Evolutionary conservation across 92 coral and sea anemone species (phyloP).

Genomic region (Palythoa grandiflora): DNA sequence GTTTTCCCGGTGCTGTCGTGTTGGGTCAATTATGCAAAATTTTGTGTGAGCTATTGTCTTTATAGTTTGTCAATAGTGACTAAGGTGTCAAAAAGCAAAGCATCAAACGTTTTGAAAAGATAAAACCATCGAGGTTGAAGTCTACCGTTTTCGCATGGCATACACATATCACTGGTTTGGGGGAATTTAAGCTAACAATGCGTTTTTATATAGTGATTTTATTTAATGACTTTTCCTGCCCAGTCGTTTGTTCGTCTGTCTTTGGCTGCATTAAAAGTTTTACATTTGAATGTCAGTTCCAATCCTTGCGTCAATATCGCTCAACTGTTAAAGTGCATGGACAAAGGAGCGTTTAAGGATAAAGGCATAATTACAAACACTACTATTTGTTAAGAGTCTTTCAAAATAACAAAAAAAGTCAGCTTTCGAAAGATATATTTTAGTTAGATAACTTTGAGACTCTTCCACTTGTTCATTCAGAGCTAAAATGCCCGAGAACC

Average conservation of each 20-base stretch:
- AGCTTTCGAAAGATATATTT: neutral
- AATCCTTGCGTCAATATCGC: constrained; percentile 30
- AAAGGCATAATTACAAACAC: neutral
- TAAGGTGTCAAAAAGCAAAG: constrained; percentile 25
- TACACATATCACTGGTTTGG: neutral
- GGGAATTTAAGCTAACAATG: neutral
- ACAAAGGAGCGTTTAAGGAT: neutral
- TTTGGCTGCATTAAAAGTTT: constrained; percentile 5
- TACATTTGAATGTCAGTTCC: constrained; percentile 23
- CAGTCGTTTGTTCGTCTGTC: neutral
- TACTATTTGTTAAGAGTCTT: constrained; percentile 9
- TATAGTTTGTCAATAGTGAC: constrained; percentile 7
- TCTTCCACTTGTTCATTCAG: no score
- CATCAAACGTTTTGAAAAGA: constrained; percentile 8
- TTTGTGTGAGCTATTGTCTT: constrained; percentile 62
- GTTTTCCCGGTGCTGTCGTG: neutral
- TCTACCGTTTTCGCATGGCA: neutral
- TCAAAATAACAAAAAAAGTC: neutral
- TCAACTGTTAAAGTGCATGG: neutral
- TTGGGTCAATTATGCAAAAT: constrained; percentile 62
- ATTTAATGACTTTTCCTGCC: constrained; percentile 3
- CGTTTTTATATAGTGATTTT: neutral
- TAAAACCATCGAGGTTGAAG: neutral
- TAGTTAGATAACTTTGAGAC: neutral
- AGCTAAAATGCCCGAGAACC: neutral